Evolutionary conservation across 2,797 vertebrate genomes (phyloP), one percentile per base, ranked within the genome.

Genomic region (Bradypodion pumilum): DNA sequence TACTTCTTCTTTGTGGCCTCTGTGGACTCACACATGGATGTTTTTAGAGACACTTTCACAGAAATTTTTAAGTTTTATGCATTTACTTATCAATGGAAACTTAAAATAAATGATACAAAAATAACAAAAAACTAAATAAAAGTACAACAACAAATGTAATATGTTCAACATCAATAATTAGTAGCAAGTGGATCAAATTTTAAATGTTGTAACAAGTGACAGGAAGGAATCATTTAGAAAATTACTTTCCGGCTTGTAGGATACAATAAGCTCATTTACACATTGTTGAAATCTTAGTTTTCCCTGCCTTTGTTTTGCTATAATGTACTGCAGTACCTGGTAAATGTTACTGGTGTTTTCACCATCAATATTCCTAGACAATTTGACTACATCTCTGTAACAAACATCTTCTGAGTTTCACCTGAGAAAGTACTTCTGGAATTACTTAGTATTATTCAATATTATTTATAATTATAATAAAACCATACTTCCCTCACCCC

Each of bases 351-450:
- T 95, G 92, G 94, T 95, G 94, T 95, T 95, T 95, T 94, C 90
- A 93, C 93, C 94, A 93, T 85, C 81, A 95, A 92, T 94, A 93
- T 94, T 95, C 91, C 5, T 78, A 95, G 93, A 92, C 92, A 95
- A 92, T 93, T 93, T 88, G 92, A 92, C 93, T 92, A 92, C 91
- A 94, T 95, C 92, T 94, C 92, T 91, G 84, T 91, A 95, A 95
- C 95, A 90, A 94, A 94, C 93, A 92, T 95, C 94, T 94, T 93
- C 92, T 93, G 92, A 91, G 89, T 95, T 95, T 95, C 95, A 94
- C 95, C 93, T 90, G 90, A 94, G 94, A 95, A 21, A 91, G 92
- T 94, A 91, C 95, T 94, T 94, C 94, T 93, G 90, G 93, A 85
- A 94, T 95, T 92, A 92, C 88, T 85, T 88, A 89, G 90, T 93